Evolutionary conservation across 64 coral and sea anemone genomes (phyloP).

Genomic region (Cladopsammia gracilis): DNA sequence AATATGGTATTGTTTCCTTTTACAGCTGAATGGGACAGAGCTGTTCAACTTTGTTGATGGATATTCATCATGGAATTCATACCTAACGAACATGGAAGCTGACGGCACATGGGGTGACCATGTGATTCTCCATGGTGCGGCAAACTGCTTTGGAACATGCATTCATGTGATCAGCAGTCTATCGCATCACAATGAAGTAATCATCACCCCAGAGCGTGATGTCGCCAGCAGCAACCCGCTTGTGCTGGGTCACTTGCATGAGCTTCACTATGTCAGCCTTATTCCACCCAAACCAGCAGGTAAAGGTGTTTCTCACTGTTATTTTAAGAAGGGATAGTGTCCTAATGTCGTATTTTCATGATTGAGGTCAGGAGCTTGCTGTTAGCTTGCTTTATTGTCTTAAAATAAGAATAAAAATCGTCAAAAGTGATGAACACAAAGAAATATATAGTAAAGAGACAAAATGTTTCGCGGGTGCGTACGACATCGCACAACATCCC

Average conservation of each 20-base stretch:
- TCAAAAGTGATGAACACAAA: too few species aligned
- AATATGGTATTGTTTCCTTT: neutral
- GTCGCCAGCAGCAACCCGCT: neutral
- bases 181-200: neutral
- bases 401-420: too few species aligned
- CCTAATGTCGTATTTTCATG: too few species aligned
- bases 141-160: neutral
- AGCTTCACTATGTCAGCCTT: neutral
- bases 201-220: neutral
- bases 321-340: too few species aligned
- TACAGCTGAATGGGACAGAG: neutral
- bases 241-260: neutral
- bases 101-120: neutral
- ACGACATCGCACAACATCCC: too few species aligned
- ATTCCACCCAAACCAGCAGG: neutral
- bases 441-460: too few species aligned
- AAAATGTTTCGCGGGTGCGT: too few species aligned
- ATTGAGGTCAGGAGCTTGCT: too few species aligned
- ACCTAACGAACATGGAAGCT: neutral
- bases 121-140: neutral
- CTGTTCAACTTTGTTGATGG: slow-evolving; percentile 2
- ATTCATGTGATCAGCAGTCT: neutral
- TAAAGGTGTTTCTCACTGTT: neutral
- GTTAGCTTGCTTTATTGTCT: too few species aligned
- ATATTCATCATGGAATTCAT: neutral